Base-by-base conservation (phyloP, 2,888 invertebrate genomes). In the Dichetophora obliterata region DNA sequence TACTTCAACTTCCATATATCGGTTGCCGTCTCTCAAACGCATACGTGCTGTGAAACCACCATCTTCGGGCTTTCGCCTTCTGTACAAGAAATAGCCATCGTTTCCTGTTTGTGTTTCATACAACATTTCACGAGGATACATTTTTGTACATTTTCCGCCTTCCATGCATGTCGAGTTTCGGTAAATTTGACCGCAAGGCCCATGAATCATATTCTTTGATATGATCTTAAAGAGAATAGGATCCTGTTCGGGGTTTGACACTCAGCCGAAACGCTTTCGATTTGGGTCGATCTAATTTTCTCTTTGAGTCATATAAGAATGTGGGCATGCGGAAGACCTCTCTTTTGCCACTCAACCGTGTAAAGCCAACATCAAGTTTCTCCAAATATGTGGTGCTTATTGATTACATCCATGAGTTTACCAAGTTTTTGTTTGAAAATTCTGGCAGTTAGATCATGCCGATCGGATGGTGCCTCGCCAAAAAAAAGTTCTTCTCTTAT, bases 51-150 rank as follows among this genome's bases (percentile, higher is more conserved):
- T 68, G 63, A 75, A 16, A 22, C 77, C 77, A 68, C 70, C 50
- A 22, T 75, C 68, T 34, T 65, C 65, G 16, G 70, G 31, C 19
- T 70, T 76, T 71, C 78, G 75, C n/a, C 78, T 78, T 54, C 79
- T 78, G 77, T 88, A 89, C 43, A 76, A 34, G 74, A 85, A 86
- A 79, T 88, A 89, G 48, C 87, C 86, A 77, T 88, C 85, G 34
- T 82, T 81, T 63, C 69, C 73, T 24, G 78, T 78, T 19, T 77
- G 37, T 14, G 79, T 77, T 14, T 78, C 65, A 16, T 68, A n/a
- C 24, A 75, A 43, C 65, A 75, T 72, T 24, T 66, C 19, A 70
- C 75, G 34, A 65, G 80, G 73, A 66, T 68, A 79, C 34, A 68
- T 68, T 76, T 81, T 81, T 24, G 80, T 43, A 24, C 75, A 78